Base-by-base conservation (phyloP, 2,888 invertebrate genomes). In the Lamproptera curius region DNA sequence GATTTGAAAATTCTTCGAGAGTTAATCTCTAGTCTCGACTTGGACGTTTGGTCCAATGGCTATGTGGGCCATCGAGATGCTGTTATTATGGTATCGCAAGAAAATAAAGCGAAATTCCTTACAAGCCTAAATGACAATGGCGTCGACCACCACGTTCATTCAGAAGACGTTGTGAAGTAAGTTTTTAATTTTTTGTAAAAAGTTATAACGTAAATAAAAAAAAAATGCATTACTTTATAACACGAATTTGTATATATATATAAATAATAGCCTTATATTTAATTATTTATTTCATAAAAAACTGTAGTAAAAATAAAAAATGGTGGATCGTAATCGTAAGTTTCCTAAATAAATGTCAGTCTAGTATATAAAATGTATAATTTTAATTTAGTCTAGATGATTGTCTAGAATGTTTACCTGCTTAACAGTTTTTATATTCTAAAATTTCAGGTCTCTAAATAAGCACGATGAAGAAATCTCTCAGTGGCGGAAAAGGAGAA, bases 1-100 rank as follows among this genome's bases (percentile, higher is more conserved):
- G 61, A 69, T 36, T 31, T 51, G n/a, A 44, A 46, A 13, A 40
- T 61, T 1, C 44, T 68, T 1, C 50, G 53, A 9, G 49, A 59
- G 2, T 52, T 69, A 3, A 57, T 60, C 33, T 3, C 16, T 1
- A 35, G 51, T 23, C 31, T 63, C 1, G 53, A 58, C 16, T 38
- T 67, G 39, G 66, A 67, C 14, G 46, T 66, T 1, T 68, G 66
- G 69, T 59, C 63, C 31, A 54, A 59, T 39, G 69, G 69, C 2
- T 47, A 50, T 8, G 52, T 61, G 0, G 55, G 46, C 3, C 41
- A 34, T 1, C 53, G 61, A 1, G 65, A 67, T 16, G 62, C 66
- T 0, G 31, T 57, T 1, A 60, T 67, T 4, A 66, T 69, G 66
- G 59, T 66, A 0, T 44, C 61, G 1, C 63, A 62, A 0, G 55